Evolutionary conservation across 2,888 invertebrate species (phyloP), one percentile per base, ranked within the genome.

Genomic region (Cryptocephalus moraei): DNA sequence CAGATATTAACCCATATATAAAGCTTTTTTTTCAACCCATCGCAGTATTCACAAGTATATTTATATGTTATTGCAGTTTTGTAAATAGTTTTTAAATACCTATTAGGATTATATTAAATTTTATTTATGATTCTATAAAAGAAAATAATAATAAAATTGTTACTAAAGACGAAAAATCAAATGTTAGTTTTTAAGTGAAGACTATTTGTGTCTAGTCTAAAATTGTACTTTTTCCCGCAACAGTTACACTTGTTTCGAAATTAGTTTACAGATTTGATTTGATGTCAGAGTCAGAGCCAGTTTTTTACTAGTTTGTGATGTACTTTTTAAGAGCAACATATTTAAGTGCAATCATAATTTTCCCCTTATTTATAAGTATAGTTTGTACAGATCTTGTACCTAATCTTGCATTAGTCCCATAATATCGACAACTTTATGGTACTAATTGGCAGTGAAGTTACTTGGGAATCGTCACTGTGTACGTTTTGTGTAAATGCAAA

Each of bases 181-280:
- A 39, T 45, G 33, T 40, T 47, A 44, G 48, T 48, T 48, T 45
- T 41, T 51, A 57, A 56, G 50, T 32, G 49, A 51, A 54, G 61
- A 62, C 61, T 62, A 61, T 56, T 53, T 47, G 45, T 55, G 59
- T 62, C 63, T 63, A 63, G 63, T 63, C 63, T 63, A 58, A 58
- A 56, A 57, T 48, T 51, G 50, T 55, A 54, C 49, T 56, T 50
- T 47, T 43, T 41, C 41, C n/a, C 4, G 8, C 10, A 13, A 12
- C n/a, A n/a, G 22, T 22, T 22, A 22, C 22, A 22, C 22, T 22
- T 22, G 22, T 22, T 22, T 22, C 22, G 22, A 22, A 22, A 22
- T 22, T 22, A 22, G 2, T 22, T 22, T 22, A 22, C 22, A 22
- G 22, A 22, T 22, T 22, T 22, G 22, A 22, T 22, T 22, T 22